Evolutionary conservation across 2,888 invertebrate genomes (phyloP), one percentile per base, ranked within the genome.

Genomic region (Flexamia atlantica): DNA sequence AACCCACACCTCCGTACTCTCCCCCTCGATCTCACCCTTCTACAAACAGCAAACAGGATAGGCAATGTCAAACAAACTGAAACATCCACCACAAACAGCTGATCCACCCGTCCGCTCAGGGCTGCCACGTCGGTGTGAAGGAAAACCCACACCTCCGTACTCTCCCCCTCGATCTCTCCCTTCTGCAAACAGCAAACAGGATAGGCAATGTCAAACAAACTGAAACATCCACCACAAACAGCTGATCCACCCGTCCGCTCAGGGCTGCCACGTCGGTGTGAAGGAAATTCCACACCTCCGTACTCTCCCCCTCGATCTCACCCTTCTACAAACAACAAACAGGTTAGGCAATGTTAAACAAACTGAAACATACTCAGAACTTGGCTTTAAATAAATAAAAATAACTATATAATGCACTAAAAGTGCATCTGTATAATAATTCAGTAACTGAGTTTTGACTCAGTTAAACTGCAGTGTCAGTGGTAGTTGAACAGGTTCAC

Each of bases 41-140:
- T 64, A 30, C 17, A 3, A 28, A 30, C 64, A 64, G 1, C 9
- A 36, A 4, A 36, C 4, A 9, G 5, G 9, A 7, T 4, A 36
- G 36, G 9, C 36, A 36, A n/a, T n/a, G n/a, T n/a, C n/a, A n/a
- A n/a, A n/a, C n/a, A n/a, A n/a, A n/a, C n/a, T n/a, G n/a, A n/a
- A n/a, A n/a, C n/a, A n/a, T n/a, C 86, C 46, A 81, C 23, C 60
- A 74, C 81, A n/a, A 85, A 76, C 68, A 83, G 86, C n/a, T 80
- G 81, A n/a, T 74, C 83, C 28, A 91, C 87, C 85, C 87, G 88
- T 20, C 86, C 86, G 17, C 89, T 85, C 14, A 91, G 86, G 86
- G 89, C 90, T 86, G 89, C 89, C 46, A 89, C 87, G 84, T 92
- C 92, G 10, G 88, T 89, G 83, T 91, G 89, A 30, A 92, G 88